phyloP scores from a whole-genome alignment of 2,113 vertebrate species.

The Arizona elegans region DNA sequence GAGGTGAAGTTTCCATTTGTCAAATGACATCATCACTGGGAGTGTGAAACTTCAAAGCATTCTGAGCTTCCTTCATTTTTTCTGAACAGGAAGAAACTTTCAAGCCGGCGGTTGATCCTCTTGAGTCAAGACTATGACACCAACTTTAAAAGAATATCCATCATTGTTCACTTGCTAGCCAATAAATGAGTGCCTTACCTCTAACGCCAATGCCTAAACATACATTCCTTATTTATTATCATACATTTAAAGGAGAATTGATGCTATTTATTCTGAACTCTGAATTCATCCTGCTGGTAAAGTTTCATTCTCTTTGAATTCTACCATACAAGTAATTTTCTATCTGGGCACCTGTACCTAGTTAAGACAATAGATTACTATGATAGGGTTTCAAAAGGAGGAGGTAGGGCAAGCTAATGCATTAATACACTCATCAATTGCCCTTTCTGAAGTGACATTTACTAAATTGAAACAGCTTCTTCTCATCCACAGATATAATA shows the following conservation, averaged over 20 bases:
- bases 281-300: background rate
- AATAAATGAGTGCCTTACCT: background rate
- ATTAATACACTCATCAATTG: background rate
- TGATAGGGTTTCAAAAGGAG: background rate
- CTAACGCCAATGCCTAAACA: background rate
- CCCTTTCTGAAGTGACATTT: background rate
- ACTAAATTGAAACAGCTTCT: background rate
- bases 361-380: background rate
- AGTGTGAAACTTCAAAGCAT: background rate
- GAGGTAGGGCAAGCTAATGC: background rate
- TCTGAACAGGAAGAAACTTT: background rate
- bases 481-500: background rate
- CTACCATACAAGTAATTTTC: background rate
- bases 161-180: background rate
- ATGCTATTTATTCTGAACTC: background rate
- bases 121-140: background rate
- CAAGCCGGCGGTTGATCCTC: background rate
- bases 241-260: background rate
- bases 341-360: background rate
- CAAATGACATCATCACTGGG: background rate
- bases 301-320: background rate
- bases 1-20: background rate
- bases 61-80: background rate
- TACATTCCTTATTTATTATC: background rate
- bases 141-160: background rate